Evolutionary conservation across 2,888 invertebrate species (phyloP).

Genomic region (Papilio demoleus): DNA sequence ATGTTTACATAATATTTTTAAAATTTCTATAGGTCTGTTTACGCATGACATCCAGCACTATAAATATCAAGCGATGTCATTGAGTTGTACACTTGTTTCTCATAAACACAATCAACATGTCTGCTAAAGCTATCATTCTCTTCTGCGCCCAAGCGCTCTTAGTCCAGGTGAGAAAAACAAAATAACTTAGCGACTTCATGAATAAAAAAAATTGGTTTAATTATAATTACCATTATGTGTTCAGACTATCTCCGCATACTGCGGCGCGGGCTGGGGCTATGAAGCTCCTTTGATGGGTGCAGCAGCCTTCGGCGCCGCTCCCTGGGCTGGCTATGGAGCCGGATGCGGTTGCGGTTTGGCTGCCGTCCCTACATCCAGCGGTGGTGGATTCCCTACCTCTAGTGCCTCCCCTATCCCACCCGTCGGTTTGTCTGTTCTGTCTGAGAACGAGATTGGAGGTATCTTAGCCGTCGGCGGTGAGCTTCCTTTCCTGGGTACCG

Average conservation of each 20-base stretch:
- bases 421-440: slow-evolving; percentile 51
- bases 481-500: slow-evolving; percentile 51
- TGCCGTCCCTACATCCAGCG: slow-evolving; percentile 42
- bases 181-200: background rate
- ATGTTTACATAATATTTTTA: background rate
- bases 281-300: slow-evolving; percentile 8
- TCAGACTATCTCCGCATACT: slow-evolving; percentile 24
- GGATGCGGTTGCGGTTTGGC: slow-evolving; percentile 28
- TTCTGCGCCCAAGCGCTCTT: slow-evolving; percentile 55
- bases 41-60: background rate
- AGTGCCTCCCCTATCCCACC: slow-evolving; percentile 50
- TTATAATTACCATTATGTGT: background rate
- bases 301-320: slow-evolving; percentile 3
- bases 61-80: slow-evolving; percentile 9
- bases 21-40: background rate
- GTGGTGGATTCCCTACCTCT: slow-evolving; percentile 46
- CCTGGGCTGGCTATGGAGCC: slow-evolving; percentile 36
- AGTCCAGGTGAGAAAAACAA: slow-evolving; percentile 51
- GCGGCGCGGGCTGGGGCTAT: slow-evolving; percentile 5
- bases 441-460: slow-evolving; percentile 55
- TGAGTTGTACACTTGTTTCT: slow-evolving; percentile 18
- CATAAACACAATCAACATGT: slow-evolving; percentile 49
- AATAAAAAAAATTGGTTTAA: background rate
- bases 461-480: slow-evolving; percentile 48
- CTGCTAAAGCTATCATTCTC: slow-evolving; percentile 50